Evolutionary conservation across 2,797 vertebrate genomes (phyloP).

Genomic region (Onychomys leucogaster): DNA sequence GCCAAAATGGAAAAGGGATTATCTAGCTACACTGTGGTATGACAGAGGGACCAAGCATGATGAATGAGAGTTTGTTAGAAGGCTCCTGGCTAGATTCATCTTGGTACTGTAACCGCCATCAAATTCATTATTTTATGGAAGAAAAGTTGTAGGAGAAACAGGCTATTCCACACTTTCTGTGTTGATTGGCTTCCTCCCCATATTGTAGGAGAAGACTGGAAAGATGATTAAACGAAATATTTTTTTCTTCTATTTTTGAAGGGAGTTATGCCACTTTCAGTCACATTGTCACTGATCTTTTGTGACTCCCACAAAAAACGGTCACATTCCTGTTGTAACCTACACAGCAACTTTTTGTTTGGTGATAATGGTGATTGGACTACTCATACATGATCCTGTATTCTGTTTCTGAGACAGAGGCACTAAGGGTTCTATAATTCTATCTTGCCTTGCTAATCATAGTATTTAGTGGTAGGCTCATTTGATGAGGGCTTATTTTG

Average conservation of each 20-base stretch:
- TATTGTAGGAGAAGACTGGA: constrained; percentile 6
- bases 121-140: constrained; percentile 65
- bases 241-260: not conserved
- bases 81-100: constrained; percentile 24
- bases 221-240: constrained; percentile 24
- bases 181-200: not conserved
- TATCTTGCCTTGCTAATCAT: not conserved
- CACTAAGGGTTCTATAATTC: not conserved
- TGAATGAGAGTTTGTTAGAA: constrained; percentile 42
- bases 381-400: not conserved
- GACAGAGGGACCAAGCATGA: not conserved
- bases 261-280: not conserved
- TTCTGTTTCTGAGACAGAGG: not conserved
- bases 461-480: constrained; percentile 9
- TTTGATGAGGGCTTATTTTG: constrained; percentile 1
- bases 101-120: constrained; percentile 35
- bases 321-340: not conserved
- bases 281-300: not conserved
- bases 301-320: not conserved
- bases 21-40: constrained; percentile 9
- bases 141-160: not conserved
- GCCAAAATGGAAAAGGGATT: constrained; percentile 43
- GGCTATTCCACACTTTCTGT: not conserved
- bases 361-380: not conserved
- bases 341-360: not conserved